A percentile compares a stretch with the other conserved stretches of the same genome.
phyloP scores from a whole-genome alignment of 2,888 invertebrate genomes.

The Allygus modestus region DNA sequence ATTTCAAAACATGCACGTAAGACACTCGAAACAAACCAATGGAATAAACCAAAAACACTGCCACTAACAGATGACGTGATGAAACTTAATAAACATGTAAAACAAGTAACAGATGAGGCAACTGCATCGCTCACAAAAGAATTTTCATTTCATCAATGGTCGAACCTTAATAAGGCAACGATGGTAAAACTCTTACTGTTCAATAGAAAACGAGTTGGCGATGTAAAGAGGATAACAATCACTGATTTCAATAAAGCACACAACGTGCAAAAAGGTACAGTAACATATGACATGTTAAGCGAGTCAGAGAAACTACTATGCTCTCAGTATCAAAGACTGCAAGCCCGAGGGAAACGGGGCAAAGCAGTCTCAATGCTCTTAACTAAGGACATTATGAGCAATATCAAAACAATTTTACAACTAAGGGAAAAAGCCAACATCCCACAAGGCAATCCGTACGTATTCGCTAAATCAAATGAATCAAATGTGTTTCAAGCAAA shows the following conservation, averaged over 20 bases:
- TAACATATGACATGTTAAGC: conserved; percentile 4
- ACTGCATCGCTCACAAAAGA: background rate
- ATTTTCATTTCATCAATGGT: background rate
- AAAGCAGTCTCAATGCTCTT: conserved; percentile 9
- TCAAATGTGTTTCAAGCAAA: too few relatives aligned
- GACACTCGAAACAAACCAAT: conserved; percentile 14
- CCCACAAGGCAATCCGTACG: too few relatives aligned
- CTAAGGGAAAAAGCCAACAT: background rate
- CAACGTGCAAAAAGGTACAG: background rate
- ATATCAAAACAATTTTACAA: background rate
- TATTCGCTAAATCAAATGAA: too few relatives aligned
- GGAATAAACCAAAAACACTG: background rate
- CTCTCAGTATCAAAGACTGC: background rate
- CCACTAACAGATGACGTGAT: background rate
- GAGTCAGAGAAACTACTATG: background rate
- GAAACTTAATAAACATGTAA: background rate
- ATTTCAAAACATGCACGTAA: conserved; percentile 34
- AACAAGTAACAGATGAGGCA: background rate
- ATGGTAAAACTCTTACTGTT: conserved; percentile 1
- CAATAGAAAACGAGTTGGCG: conserved; percentile 1
- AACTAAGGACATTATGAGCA: background rate
- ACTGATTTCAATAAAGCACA: background rate
- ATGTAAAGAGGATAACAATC: background rate
- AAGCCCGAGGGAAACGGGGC: conserved; percentile 27
- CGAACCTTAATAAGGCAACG: background rate